phyloP scores from a whole-genome alignment of 2,888 invertebrate genomes.

The Bibio marci region DNA sequence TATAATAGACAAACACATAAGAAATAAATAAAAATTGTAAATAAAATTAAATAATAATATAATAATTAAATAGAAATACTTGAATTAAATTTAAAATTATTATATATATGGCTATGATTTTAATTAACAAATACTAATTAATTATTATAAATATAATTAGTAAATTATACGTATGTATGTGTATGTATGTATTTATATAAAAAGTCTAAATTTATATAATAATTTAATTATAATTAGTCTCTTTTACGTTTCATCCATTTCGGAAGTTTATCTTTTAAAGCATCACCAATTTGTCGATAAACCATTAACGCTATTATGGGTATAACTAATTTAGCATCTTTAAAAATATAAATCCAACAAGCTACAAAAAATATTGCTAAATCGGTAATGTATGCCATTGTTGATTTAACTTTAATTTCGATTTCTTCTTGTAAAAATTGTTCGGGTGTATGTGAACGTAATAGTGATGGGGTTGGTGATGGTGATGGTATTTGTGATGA shows the following conservation, averaged over 20 bases:
- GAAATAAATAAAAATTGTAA: too few species aligned
- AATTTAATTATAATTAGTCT: slow-evolving; percentile 11
- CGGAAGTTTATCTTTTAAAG: slow-evolving; percentile 39
- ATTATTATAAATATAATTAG: too few species aligned
- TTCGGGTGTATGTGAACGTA: slow-evolving; percentile 19
- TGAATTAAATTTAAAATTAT: too few species aligned
- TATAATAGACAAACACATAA: too few species aligned
- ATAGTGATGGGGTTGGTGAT: slow-evolving; percentile 3
- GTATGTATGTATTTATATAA: too few species aligned
- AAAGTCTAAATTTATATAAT: slow-evolving; percentile 5
- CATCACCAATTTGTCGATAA: slow-evolving; percentile 57
- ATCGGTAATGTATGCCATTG: slow-evolving; percentile 56
- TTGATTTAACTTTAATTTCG: slow-evolving; percentile 47
- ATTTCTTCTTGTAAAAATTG: slow-evolving; percentile 43
- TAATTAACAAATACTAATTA: too few species aligned
- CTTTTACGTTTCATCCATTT: slow-evolving; percentile 34
- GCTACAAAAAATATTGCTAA: slow-evolving; percentile 56
- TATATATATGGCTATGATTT: too few species aligned
- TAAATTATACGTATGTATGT: too few species aligned
- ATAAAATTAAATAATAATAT: too few species aligned
- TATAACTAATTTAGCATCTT: slow-evolving; percentile 61
- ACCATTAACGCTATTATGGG: slow-evolving; percentile 60
- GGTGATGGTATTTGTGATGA: neutral
- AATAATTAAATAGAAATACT: too few species aligned
- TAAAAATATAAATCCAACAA: slow-evolving; percentile 66